Base-by-base conservation (phyloP, 1,140 invertebrate species). In the Pseudobourletiella spinata region DNA sequence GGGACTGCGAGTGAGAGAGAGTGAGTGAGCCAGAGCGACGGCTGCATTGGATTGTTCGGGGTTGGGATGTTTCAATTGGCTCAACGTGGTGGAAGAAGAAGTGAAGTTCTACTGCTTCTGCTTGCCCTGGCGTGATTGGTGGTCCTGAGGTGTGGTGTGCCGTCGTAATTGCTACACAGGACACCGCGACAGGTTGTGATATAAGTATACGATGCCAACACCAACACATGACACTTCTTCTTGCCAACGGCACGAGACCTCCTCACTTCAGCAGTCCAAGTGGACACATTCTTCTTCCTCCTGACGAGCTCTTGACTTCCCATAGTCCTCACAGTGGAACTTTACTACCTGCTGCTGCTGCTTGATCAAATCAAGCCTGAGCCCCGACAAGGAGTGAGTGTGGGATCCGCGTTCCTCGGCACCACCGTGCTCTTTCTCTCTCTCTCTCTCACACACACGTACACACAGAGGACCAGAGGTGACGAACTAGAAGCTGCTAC, bases 151-250 rank as follows among this genome's bases (percentile, higher is more conserved):
- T 65, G 63, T 65, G 63, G 56, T 64, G 55, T 58, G 44, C 44
- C 20, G 46, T 63, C 55, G 67, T 69, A 69, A 69, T 69, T 69
- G 67, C 67, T 64, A 55, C 52, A 35, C 59, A 69, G 57, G 63
- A 65, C 64, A 69, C 67, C 66, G 64, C 67, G 67, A 58, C 64
- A 69, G 64, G 65, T 65, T 65, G 66, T 69, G 61, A 66, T 66
- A 61, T 66, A 66, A 66, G 57, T 60, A 60, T 59, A 59, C 46
- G 39, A 66, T 66, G 60, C 61, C 60, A 62, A 59, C 60, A 63
- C 56, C 46, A 64, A 58, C 46, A 54, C 56, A 59, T 64, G 62
- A 64, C 56, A 64, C 62, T 64, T 64, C 57, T 65, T 65, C 60
- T 51, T 61, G 24, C 57, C 58, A 61, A 59, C 60, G 48, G 58